Percentiles rank a stretch among this genome's conserved stretches.
These are phyloP conservation scores for Perdita meconis DNA, from an alignment of 2,888 invertebrate genomes.

Conservation along the genomic window DNA sequence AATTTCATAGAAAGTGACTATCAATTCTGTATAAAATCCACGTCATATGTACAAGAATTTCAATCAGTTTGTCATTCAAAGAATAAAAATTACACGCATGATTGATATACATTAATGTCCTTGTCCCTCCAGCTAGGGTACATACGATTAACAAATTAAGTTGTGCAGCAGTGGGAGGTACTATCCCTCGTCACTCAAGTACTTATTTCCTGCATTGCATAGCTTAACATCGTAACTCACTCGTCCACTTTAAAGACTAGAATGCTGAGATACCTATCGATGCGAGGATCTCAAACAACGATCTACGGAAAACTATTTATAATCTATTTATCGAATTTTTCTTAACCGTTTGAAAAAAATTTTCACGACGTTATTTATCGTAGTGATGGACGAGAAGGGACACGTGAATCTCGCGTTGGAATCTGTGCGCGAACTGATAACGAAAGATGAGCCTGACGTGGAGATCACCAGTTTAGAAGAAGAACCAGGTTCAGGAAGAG, in stretches of 20 bases:
- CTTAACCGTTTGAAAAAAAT: not conserved
- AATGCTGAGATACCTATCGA: slow-evolving; percentile 42
- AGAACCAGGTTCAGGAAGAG: slow-evolving; percentile 89
- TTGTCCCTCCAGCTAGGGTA: slow-evolving; percentile 80
- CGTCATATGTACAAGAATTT: slow-evolving; percentile 26
- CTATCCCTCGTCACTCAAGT: slow-evolving; percentile 79
- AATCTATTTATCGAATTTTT: not conserved
- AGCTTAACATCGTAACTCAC: slow-evolving; percentile 70
- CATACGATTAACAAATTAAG: slow-evolving; percentile 80
- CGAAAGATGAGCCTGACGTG: slow-evolving; percentile 77
- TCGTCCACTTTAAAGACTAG: slow-evolving; percentile 68
- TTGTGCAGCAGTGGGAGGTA: slow-evolving; percentile 73
- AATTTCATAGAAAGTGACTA: not conserved
- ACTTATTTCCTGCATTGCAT: slow-evolving; percentile 81
- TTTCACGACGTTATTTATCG: not conserved
- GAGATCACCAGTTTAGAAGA: slow-evolving; percentile 84
- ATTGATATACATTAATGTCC: slow-evolving; percentile 82
- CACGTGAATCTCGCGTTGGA: slow-evolving; percentile 71
- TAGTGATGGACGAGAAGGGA: slow-evolving; percentile 49
- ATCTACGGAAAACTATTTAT: not conserved
- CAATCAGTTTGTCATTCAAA: slow-evolving; percentile 61
- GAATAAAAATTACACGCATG: slow-evolving; percentile 74
- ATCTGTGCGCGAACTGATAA: slow-evolving; percentile 78
- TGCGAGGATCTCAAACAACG: slow-evolving; percentile 13
- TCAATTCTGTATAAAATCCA: slow-evolving; percentile 13